A percentile compares a stretch with the other conserved stretches of the same genome.
phyloP scores from a whole-genome alignment of 2,113 vertebrate genomes.

The Manacus vitellinus region DNA sequence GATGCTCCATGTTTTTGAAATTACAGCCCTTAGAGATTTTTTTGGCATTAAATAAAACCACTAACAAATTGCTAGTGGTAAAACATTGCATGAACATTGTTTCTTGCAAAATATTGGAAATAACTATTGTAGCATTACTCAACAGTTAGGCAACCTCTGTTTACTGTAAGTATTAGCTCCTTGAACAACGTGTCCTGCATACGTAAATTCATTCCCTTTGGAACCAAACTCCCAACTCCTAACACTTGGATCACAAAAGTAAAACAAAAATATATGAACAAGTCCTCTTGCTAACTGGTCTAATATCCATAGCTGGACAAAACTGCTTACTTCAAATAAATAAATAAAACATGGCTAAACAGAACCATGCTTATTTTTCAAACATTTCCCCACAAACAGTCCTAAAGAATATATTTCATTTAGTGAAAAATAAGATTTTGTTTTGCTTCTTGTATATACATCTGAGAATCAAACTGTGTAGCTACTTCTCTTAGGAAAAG shows the following conservation, averaged over 20 bases:
- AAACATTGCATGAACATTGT: conserved; percentile 68
- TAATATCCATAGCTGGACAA: background rate
- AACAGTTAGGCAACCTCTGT: conserved; percentile 50
- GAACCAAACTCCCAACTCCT: conserved; percentile 42
- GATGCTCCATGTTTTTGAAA: conserved; percentile 52
- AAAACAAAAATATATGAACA: conserved; percentile 28
- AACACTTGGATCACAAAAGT: conserved; percentile 47
- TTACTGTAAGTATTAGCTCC: conserved; percentile 50
- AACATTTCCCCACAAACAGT: background rate
- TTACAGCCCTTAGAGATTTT: conserved; percentile 21
- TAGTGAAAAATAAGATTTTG: background rate
- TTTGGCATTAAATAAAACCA: conserved; percentile 71
- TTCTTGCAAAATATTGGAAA: conserved; percentile 77
- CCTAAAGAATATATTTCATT: background rate
- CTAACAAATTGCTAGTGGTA: conserved; percentile 66
- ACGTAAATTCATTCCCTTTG: conserved; percentile 39
- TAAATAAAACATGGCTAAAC: background rate
- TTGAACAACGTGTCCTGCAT: conserved; percentile 60
- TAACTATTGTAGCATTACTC: conserved; percentile 62
- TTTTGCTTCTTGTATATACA: background rate
- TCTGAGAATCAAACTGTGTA: background rate
- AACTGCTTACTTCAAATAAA: conserved; percentile 25
- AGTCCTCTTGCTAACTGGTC: background rate
- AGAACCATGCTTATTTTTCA: background rate
- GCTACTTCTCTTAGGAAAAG: background rate